Evolutionary conservation across 1,140 invertebrate genomes (phyloP).

Genomic region (Eumeta japonica): DNA sequence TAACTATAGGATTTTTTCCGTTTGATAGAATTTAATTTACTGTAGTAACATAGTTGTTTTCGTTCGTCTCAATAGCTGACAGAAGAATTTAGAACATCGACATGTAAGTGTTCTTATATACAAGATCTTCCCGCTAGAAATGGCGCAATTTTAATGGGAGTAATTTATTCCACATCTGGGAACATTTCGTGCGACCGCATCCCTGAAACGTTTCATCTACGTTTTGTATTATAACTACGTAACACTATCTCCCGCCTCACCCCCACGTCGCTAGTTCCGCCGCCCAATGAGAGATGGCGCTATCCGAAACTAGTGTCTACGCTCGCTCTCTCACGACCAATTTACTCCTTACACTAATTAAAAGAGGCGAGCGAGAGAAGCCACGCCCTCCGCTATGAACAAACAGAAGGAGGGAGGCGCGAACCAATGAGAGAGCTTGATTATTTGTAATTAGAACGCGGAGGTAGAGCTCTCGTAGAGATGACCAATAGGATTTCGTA

Average conservation of each 20-base stretch:
- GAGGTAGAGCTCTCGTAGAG: constrained; percentile 37
- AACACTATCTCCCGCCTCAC: constrained; percentile 31
- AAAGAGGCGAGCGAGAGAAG: constrained; percentile 49
- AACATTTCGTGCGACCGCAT: too few species aligned
- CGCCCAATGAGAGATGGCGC: constrained; percentile 54
- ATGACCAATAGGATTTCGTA: constrained; percentile 53
- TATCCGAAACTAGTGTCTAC: constrained; percentile 36
- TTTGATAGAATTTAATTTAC: constrained; percentile 9
- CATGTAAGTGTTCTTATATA: too few species aligned
- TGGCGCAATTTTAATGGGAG: too few species aligned
- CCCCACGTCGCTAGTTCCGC: constrained; percentile 30
- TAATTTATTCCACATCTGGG: too few species aligned
- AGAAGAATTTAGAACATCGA: too few species aligned
- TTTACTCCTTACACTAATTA: constrained; percentile 59
- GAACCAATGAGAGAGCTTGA: constrained; percentile 46
- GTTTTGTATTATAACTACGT: too few species aligned
- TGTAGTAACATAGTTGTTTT: too few species aligned
- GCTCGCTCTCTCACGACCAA: constrained; percentile 49
- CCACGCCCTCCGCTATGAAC: constrained; percentile 50
- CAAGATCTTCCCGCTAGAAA: too few species aligned
- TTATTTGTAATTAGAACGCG: constrained; percentile 56
- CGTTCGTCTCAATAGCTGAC: too few species aligned
- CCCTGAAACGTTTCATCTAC: too few species aligned
- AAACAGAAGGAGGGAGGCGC: constrained; percentile 45
- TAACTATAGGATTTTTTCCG: too few species aligned